Evolutionary conservation across 1,140 invertebrate species (phyloP).

Genomic region (Saccostrea cuccullata): DNA sequence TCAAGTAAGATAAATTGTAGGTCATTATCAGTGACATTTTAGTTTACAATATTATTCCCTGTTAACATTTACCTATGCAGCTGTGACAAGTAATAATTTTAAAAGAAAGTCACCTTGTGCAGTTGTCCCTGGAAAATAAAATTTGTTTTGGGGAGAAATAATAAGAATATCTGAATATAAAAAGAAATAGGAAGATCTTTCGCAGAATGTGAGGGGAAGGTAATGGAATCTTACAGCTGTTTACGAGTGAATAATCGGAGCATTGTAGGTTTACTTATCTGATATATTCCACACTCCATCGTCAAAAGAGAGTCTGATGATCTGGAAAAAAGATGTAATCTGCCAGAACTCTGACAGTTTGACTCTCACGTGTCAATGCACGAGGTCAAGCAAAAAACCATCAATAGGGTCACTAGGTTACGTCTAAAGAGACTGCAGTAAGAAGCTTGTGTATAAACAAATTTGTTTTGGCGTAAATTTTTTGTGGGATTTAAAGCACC

Average conservation of each 20-base stretch:
- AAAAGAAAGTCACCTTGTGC: slow-evolving; percentile 6
- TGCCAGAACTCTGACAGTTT: slow-evolving; percentile 22
- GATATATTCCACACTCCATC: slow-evolving; percentile 30
- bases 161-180: background rate
- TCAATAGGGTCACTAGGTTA: background rate
- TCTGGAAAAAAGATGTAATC: background rate
- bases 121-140: background rate
- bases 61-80: background rate
- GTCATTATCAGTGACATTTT: background rate
- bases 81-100: background rate
- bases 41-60: background rate
- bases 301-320: slow-evolving; percentile 20
- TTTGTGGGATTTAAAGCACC: background rate
- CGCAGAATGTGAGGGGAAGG: background rate
- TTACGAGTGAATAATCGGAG: background rate
- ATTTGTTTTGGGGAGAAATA: background rate
- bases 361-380: slow-evolving; percentile 22
- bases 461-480: background rate
- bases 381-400: background rate
- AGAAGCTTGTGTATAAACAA: background rate
- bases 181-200: background rate
- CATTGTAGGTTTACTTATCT: slow-evolving; percentile 6
- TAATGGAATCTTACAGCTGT: background rate
- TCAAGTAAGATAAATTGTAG: background rate
- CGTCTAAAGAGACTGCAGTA: background rate